Evolutionary conservation across 2,797 vertebrate species (phyloP).

Genomic region (Acanthurus leucopareius): DNA sequence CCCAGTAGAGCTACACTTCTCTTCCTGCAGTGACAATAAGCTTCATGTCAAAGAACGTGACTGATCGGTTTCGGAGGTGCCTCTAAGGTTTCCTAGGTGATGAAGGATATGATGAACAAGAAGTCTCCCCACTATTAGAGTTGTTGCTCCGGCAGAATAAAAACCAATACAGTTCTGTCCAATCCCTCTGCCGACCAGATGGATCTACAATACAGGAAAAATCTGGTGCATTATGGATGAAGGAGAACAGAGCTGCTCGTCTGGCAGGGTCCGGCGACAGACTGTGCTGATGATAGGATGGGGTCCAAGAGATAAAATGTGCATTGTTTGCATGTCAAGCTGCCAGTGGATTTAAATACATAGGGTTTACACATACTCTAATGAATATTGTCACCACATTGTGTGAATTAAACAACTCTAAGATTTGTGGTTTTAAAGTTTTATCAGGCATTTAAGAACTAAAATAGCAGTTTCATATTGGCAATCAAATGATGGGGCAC

Average conservation of each 20-base stretch:
- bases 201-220: conserved; percentile 59
- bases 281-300: conserved; percentile 67
- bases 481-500: neutral
- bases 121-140: conserved; percentile 38
- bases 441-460: neutral
- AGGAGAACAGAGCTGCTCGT: conserved; percentile 57
- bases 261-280: conserved; percentile 62
- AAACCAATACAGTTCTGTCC: conserved; percentile 43
- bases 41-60: conserved; percentile 66
- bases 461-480: neutral
- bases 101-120: conserved; percentile 54
- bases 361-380: conserved; percentile 40
- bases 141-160: conserved; percentile 38
- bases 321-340: conserved; percentile 52
- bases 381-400: conserved; percentile 16
- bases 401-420: neutral
- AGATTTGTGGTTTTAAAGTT: conserved; percentile 26
- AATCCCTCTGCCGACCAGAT: conserved; percentile 61
- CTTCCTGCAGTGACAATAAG: conserved; percentile 64
- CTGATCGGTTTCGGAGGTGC: conserved; percentile 66
- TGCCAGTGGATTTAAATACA: conserved; percentile 44
- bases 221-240: conserved; percentile 66
- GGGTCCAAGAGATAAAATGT: conserved; percentile 63
- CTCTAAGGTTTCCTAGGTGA: conserved; percentile 62
- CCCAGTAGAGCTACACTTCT: conserved; percentile 46